These are phyloP conservation scores for Synergus gifuensis DNA, from an alignment of 2,888 invertebrate species.

Conservation along the genomic window DNA sequence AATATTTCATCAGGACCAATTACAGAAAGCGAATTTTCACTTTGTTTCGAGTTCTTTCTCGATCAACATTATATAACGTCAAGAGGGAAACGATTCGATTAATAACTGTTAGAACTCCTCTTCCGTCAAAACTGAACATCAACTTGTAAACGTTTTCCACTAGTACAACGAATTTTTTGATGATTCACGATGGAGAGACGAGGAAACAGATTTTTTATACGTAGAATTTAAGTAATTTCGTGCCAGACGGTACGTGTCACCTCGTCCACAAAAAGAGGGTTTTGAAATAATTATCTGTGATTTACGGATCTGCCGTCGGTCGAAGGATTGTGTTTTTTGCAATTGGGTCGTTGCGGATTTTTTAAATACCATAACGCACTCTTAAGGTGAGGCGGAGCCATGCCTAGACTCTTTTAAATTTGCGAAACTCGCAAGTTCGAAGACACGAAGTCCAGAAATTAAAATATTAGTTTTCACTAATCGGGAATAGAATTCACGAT, in stretches of 20 bases:
- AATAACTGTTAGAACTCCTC: constrained; percentile 18
- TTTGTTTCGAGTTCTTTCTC: constrained; percentile 12
- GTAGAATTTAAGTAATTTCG: constrained; percentile 71
- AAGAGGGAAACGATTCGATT: constrained; percentile 27
- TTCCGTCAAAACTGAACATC: constrained; percentile 27
- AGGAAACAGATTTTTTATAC: constrained; percentile 66
- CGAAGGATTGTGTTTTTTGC: constrained; percentile 28
- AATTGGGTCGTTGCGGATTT: constrained; percentile 22
- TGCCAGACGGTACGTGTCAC: constrained; percentile 61
- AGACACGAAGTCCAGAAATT: constrained; percentile 25
- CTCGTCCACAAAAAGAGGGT: constrained; percentile 44
- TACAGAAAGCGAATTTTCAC: constrained; percentile 32
- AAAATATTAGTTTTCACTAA: neutral
- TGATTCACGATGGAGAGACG: constrained; percentile 16
- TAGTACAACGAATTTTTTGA: constrained; percentile 43
- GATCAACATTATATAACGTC: constrained; percentile 10
- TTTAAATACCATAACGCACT: constrained; percentile 24
- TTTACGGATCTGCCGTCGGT: constrained; percentile 52
- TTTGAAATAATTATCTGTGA: constrained; percentile 66
- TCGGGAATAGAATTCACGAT: constrained; percentile 11
- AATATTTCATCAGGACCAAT: constrained; percentile 37
- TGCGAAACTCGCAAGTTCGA: constrained; percentile 34
- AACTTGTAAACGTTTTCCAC: constrained; percentile 30
- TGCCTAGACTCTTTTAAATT: constrained; percentile 40
- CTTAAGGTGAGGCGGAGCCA: constrained; percentile 38